Conservation (phyloP, 2,888 invertebrate species). For the Epinotia demarniana region DNA sequence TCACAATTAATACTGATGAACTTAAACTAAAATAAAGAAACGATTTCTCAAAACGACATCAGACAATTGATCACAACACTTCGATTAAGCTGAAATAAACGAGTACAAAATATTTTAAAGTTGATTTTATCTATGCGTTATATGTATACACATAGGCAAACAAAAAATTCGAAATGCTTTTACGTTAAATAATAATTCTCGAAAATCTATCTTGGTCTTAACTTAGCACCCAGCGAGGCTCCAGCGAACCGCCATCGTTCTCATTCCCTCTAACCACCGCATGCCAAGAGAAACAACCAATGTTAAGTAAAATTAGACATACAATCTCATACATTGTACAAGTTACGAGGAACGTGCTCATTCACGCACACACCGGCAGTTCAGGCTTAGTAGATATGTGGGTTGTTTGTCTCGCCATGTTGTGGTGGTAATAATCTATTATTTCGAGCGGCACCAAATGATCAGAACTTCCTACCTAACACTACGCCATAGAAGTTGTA, state of each 20-base stretch:
- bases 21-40: conserved; percentile 37
- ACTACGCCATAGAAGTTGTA: conserved; percentile 55
- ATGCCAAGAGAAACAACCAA: conserved; percentile 3
- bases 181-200: conserved; percentile 31
- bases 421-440: conserved; percentile 1
- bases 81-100: conserved; percentile 49
- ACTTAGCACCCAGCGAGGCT: conserved; percentile 72
- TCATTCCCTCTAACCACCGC: conserved; percentile 3
- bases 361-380: not conserved
- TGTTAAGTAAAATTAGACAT: not conserved
- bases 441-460: conserved; percentile 12
- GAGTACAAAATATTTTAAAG: conserved; percentile 44
- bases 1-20: conserved; percentile 42
- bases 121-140: conserved; percentile 39
- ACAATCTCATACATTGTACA: not conserved
- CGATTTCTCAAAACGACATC: conserved; percentile 8
- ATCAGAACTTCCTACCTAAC: conserved; percentile 50
- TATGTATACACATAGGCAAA: conserved; percentile 51
- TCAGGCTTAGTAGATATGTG: not conserved
- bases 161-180: conserved; percentile 36
- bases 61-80: conserved; percentile 50
- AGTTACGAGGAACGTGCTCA: not conserved
- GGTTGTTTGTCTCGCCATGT: conserved; percentile 2
- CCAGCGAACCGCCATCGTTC: conserved; percentile 38
- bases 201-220: conserved; percentile 71